Conservation (phyloP, 2,888 invertebrate species). For the Lasius platythorax region DNA sequence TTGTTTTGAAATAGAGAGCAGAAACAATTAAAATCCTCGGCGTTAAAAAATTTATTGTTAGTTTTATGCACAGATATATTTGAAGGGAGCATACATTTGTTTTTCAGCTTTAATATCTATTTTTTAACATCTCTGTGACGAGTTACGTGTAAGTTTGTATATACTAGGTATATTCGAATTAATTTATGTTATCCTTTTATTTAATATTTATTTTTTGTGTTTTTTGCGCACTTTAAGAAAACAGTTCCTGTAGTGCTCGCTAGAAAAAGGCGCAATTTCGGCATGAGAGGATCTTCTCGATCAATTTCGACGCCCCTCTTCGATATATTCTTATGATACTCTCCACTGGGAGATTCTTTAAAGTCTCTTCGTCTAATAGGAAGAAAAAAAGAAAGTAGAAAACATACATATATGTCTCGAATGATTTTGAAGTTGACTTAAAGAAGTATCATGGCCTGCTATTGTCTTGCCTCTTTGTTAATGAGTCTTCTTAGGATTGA, state of each 20-base stretch:
- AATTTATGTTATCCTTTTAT: slow-evolving; percentile 67
- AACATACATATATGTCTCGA: slow-evolving; percentile 17
- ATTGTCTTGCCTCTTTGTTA: slow-evolving; percentile 68
- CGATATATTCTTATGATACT: slow-evolving; percentile 27
- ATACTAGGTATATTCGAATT: slow-evolving; percentile 72
- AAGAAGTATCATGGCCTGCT: slow-evolving; percentile 53
- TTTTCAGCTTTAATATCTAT: slow-evolving; percentile 46
- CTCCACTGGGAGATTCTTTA: not conserved
- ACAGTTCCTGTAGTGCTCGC: slow-evolving; percentile 65
- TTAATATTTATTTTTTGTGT: slow-evolving; percentile 77
- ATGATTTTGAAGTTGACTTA: slow-evolving; percentile 10
- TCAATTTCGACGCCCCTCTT: slow-evolving; percentile 6
- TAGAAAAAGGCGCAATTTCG: slow-evolving; percentile 21
- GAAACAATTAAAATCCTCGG: not conserved
- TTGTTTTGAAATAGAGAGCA: not conserved
- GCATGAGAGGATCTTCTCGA: slow-evolving; percentile 9
- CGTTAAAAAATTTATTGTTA: slow-evolving; percentile 6
- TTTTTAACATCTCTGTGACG: slow-evolving; percentile 35
- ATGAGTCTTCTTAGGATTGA: slow-evolving; percentile 57
- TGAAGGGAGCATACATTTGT: slow-evolving; percentile 52
- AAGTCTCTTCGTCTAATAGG: slow-evolving; percentile 28
- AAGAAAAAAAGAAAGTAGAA: slow-evolving; percentile 5
- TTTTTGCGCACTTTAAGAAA: slow-evolving; percentile 49
- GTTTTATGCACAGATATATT: slow-evolving; percentile 1
- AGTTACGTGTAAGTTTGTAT: slow-evolving; percentile 75